Evolutionary conservation across 2,797 vertebrate species (phyloP).

Genomic region (Siniperca scherzeri): DNA sequence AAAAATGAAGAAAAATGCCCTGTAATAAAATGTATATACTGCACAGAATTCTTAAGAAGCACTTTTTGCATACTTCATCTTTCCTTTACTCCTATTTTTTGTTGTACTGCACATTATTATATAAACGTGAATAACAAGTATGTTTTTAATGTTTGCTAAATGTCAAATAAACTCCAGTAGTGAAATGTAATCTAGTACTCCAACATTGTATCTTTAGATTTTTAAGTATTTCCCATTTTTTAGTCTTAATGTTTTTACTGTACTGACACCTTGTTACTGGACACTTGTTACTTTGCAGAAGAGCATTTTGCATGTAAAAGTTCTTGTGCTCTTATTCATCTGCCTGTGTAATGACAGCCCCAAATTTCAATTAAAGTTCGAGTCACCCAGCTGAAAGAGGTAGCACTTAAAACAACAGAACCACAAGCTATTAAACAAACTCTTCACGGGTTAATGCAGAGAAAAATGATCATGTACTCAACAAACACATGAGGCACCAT

Average conservation of each 20-base stretch:
- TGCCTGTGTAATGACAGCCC: constrained; percentile 31
- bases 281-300: constrained; percentile 5
- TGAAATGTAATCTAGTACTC: not conserved
- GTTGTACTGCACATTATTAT: not conserved
- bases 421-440: constrained; percentile 42
- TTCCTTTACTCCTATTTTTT: not conserved
- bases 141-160: not conserved
- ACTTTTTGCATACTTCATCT: not conserved
- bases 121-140: not conserved
- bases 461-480: constrained; percentile 10
- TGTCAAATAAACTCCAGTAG: not conserved
- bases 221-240: not conserved
- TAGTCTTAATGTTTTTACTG: not conserved
- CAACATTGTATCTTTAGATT: too few relatives aligned
- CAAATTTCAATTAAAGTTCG: constrained; percentile 58
- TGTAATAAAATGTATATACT: too few relatives aligned
- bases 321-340: constrained; percentile 32
- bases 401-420: constrained; percentile 45
- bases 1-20: not conserved
- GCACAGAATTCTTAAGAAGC: not conserved
- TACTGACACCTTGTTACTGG: not conserved
- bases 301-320: constrained; percentile 14
- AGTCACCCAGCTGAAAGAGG: constrained; percentile 44
- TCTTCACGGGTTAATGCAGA: constrained; percentile 39
- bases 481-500: constrained; percentile 10